These are phyloP conservation scores for Digitonthophagus gazella DNA, from an alignment of 2,888 invertebrate species.

Conservation along the genomic window DNA sequence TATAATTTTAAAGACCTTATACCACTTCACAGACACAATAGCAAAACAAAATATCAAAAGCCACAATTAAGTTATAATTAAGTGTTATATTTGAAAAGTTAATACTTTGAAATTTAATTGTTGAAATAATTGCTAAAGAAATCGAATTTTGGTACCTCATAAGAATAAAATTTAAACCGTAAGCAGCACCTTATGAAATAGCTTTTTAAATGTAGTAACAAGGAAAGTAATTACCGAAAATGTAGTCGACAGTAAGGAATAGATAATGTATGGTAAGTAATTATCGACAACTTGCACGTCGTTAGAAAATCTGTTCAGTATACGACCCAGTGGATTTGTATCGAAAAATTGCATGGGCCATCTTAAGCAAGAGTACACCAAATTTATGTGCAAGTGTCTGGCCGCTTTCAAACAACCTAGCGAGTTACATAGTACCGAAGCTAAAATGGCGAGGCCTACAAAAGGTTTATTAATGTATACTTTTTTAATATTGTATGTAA, in stretches of 20 bases:
- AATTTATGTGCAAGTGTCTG: conserved; percentile 50
- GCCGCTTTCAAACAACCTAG: conserved; percentile 51
- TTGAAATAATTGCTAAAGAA: no score
- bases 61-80: no score
- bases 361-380: conserved; percentile 54
- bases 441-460: conserved; percentile 47
- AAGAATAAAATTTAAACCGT: no score
- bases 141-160: no score
- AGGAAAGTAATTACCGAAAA: conserved; percentile 52
- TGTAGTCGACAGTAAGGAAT: conserved; percentile 49
- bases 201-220: no score
- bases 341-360: conserved; percentile 62
- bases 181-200: background rate
- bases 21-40: background rate
- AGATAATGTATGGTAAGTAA: conserved; percentile 48
- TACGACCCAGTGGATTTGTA: conserved; percentile 61
- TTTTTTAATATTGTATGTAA: conserved; percentile 22
- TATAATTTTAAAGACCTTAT: background rate
- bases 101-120: no score
- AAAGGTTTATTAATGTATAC: conserved; percentile 10
- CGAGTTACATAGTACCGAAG: conserved; percentile 48
- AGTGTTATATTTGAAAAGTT: no score
- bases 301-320: conserved; percentile 61
- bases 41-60: background rate
- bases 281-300: conserved; percentile 59